phyloP scores from a whole-genome alignment of 2,888 invertebrate species.

The Leucophenga montana region DNA sequence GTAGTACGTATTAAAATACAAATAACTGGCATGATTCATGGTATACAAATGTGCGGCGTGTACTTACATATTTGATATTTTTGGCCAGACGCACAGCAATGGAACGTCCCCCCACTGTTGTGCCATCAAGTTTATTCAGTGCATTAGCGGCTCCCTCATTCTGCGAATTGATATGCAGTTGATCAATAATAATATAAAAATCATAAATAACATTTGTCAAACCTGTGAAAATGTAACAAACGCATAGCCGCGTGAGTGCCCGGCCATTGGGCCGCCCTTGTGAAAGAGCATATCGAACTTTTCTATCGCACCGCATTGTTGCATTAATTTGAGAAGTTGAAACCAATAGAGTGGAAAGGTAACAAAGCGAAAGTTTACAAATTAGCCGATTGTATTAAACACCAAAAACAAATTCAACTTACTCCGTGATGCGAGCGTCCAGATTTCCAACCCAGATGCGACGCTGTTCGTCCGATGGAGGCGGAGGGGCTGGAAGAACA shows the following conservation, averaged over 20 bases:
- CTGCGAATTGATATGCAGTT: constrained; percentile 48
- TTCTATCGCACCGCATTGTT: constrained; percentile 93
- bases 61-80: constrained; percentile 78
- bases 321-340: constrained; percentile 96
- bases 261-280: constrained; percentile 89
- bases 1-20: constrained; percentile 46
- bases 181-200: not conserved
- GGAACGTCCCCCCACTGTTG: constrained; percentile 81
- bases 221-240: constrained; percentile 87
- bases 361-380: constrained; percentile 38
- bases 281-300: constrained; percentile 97
- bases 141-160: constrained; percentile 80
- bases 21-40: constrained; percentile 38
- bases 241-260: constrained; percentile 93
- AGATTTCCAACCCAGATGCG: constrained; percentile 92
- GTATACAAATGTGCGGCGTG: constrained; percentile 12
- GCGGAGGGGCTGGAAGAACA: too few species aligned
- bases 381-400: constrained; percentile 12
- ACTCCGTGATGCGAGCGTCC: constrained; percentile 93
- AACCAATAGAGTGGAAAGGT: constrained; percentile 81
- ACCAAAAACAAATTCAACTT: constrained; percentile 75
- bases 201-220: not conserved
- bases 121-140: constrained; percentile 83
- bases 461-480: constrained; percentile 61
- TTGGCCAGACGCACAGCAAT: constrained; percentile 89